phyloP scores from a whole-genome alignment of 2,888 invertebrate genomes.

The Athalia cordata region DNA sequence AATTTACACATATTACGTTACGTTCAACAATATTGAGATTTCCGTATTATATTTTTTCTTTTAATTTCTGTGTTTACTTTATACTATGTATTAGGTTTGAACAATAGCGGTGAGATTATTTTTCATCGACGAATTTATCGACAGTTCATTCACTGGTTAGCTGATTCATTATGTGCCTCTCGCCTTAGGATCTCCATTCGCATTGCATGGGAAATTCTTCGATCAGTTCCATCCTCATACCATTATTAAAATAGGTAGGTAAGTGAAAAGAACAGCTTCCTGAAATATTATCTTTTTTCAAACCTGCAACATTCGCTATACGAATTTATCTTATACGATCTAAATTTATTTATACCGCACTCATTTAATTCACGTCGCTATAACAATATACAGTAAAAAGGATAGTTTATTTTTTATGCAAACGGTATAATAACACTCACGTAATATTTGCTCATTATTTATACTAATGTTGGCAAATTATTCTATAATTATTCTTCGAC shows the following conservation, averaged over 20 bases:
- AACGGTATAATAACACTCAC: neutral
- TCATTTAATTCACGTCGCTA: neutral
- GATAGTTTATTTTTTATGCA: conserved; percentile 8
- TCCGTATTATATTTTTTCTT: neutral
- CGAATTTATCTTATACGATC: no score
- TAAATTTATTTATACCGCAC: neutral
- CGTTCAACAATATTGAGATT: neutral
- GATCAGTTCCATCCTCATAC: no score
- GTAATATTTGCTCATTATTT: neutral
- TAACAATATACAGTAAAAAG: neutral
- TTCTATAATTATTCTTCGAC: neutral
- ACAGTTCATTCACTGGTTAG: no score
- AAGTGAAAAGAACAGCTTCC: neutral
- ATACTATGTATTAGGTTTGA: no score
- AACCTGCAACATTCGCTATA: neutral
- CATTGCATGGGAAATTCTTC: no score
- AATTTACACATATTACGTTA: neutral
- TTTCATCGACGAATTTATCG: no score
- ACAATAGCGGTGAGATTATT: no score
- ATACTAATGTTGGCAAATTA: neutral
- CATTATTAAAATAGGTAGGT: no score
- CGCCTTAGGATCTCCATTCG: no score
- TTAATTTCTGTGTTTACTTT: no score
- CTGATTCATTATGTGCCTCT: no score
- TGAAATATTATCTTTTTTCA: neutral